These are phyloP conservation scores for Mesitornis unicolor DNA, from an alignment of 2,113 vertebrate species.

Conservation along the genomic window DNA sequence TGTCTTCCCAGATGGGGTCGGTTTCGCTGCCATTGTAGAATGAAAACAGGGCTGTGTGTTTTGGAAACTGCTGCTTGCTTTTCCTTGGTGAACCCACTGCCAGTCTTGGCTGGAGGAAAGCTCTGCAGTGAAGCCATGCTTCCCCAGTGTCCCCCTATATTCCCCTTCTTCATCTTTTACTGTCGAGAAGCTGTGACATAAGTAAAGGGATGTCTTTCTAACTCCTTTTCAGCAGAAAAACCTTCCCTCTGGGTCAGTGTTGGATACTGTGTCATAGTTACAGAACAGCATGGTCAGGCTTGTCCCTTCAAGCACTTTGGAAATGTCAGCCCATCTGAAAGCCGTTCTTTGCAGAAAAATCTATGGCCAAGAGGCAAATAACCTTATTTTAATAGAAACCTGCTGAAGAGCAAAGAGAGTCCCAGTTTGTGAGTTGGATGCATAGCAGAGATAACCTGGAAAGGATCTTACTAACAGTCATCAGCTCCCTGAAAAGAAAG, in stretches of 20 bases:
- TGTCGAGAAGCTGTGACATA: neutral
- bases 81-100: neutral
- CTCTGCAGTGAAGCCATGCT: neutral
- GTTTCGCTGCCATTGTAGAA: neutral
- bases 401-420: neutral
- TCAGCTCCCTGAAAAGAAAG: neutral
- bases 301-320: neutral
- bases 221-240: neutral
- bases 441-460: neutral
- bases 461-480: neutral
- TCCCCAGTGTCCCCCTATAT: neutral
- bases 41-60: neutral
- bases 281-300: neutral
- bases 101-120: neutral
- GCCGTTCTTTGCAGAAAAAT: neutral
- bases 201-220: neutral
- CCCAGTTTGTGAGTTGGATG: neutral
- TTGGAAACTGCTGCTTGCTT: neutral
- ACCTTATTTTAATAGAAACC: neutral
- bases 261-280: neutral
- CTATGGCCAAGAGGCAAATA: conserved; percentile 11
- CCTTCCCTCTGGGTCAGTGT: neutral
- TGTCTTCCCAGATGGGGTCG: neutral
- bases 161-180: neutral
- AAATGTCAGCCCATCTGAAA: neutral